Percentiles rank a stretch among this genome's conserved stretches.
phyloP scores from a whole-genome alignment of 2,888 invertebrate species.

The Apocheima hispidaria region DNA sequence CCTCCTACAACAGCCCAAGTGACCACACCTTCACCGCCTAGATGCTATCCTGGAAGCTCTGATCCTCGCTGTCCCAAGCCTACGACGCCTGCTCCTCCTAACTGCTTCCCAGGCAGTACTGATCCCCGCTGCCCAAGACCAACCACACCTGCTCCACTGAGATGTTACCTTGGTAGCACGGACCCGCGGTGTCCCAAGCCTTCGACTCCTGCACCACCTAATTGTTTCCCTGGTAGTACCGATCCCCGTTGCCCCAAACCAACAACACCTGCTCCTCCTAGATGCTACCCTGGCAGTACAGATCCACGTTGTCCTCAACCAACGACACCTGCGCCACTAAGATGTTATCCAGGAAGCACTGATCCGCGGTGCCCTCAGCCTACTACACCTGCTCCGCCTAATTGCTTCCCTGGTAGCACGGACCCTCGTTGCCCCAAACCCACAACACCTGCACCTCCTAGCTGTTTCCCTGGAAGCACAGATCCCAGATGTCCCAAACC shows the following conservation, averaged over 20 bases:
- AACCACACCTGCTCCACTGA: background rate
- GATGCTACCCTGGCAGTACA: background rate
- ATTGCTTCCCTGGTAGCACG: background rate
- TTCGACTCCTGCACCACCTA: background rate
- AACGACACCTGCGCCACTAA: background rate
- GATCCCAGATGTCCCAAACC: background rate
- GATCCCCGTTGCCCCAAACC: background rate
- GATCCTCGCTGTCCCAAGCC: constrained; percentile 45
- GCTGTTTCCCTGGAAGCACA: background rate
- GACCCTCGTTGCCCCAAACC: background rate
- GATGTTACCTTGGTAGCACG: background rate
- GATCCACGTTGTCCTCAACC: background rate
- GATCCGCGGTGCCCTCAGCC: background rate
- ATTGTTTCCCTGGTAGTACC: background rate
- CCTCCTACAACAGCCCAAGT: constrained; percentile 48
- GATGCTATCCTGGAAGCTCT: constrained; percentile 40
- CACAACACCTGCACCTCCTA: background rate
- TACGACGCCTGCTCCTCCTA: background rate
- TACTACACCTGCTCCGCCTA: background rate
- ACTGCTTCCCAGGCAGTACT: background rate
- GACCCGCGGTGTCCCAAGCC: background rate
- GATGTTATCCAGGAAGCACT: background rate
- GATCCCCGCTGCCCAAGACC: background rate
- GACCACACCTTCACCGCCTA: constrained; percentile 2
- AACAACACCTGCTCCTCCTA: background rate